Base-by-base conservation (phyloP, 2,797 vertebrate species). In the Pantherophis alleghaniensis region DNA sequence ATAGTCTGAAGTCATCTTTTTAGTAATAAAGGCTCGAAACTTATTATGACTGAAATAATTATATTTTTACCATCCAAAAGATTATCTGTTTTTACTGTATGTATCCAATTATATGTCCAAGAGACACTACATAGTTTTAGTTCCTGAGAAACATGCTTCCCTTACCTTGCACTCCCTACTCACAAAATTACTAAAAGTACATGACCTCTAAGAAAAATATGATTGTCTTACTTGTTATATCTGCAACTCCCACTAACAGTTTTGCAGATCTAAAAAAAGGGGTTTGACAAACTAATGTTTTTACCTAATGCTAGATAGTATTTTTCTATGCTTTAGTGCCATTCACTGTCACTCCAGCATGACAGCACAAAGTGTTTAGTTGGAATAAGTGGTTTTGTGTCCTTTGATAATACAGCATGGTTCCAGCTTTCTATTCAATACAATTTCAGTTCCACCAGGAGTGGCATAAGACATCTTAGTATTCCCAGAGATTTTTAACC, bases 361-460 rank as follows among this genome's bases (percentile, higher is more conserved):
- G 98, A 98, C 97, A 98, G 97, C 98, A 98, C 98, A 98, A 98
- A 98, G 98, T 98, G 98, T 98, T 98, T 98, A 98, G 98, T 98
- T 97, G 97, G 98, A 98, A 98, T 98, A 98, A 99, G 98, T 98
- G 98, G 98, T 96, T 97, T 96, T 95, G 96, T 96, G 97, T 98
- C 98, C 98, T 99, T 94, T 98, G 98, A 98, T 97, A 98, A 98
- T 98, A 98, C 98, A 98, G 96, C 97, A 97, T 96, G 97, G 98
- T 97, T 98, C 98, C 98, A 98, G 97, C 97, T 97, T 98, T 97
- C 98, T 97, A 97, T 97, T 98, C 97, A 95, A 97, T 98, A 97
- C 97, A 95, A 97, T 98, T 97, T 98, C 95, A 97, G 96, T 96
- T 97, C 98, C 97, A 95, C 97, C 97, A 98, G 97, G 96, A 95